Evolutionary conservation across 2,113 vertebrate species (phyloP).

Genomic region (Epinephelus moara): DNA sequence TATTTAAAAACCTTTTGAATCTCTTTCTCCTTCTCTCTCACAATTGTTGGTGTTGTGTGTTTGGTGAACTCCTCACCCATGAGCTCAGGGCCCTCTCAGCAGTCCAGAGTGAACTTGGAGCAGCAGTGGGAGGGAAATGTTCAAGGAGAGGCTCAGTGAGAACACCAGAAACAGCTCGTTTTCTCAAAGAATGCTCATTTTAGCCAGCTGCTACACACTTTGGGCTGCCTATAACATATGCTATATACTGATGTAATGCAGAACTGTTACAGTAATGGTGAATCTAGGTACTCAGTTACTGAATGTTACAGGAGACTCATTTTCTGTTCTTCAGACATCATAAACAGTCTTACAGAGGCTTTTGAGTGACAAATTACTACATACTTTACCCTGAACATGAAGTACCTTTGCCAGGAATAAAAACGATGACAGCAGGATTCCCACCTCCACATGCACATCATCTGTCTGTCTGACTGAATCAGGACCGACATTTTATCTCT

Average conservation of each 20-base stretch:
- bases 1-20: constrained; percentile 37
- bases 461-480: neutral
- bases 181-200: constrained; percentile 22
- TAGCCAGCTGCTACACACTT: constrained; percentile 23
- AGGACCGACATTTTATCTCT: neutral
- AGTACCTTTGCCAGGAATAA: neutral
- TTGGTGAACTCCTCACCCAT: constrained; percentile 29
- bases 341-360: neutral
- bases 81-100: constrained; percentile 3
- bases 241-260: neutral
- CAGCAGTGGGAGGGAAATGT: neutral
- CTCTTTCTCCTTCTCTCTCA: neutral
- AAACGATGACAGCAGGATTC: neutral
- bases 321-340: neutral
- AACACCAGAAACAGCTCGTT: constrained; percentile 31
- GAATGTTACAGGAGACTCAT: neutral
- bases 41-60: constrained; percentile 29
- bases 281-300: neutral
- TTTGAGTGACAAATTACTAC: neutral
- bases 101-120: constrained; percentile 13
- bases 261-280: neutral
- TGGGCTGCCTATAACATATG: constrained; percentile 1
- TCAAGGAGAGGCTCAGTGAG: constrained; percentile 19
- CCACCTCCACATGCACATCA: neutral
- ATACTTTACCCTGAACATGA: neutral